Evolutionary conservation across 2,797 vertebrate species (phyloP).

Genomic region (Myotis planiceps): DNA sequence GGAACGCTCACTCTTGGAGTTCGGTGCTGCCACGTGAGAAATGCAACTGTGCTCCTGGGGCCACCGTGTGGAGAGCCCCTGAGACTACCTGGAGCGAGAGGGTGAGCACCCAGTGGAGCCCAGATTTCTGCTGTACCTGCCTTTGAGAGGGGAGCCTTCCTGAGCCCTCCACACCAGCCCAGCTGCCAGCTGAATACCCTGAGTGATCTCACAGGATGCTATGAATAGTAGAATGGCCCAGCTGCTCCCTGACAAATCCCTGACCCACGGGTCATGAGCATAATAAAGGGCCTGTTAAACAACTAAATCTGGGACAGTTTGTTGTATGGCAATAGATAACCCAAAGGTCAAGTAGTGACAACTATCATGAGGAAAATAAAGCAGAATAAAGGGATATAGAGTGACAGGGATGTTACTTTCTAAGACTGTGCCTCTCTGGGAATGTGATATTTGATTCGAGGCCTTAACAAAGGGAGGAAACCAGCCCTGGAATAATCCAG

Average conservation of each 20-base stretch:
- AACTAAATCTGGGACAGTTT: background rate
- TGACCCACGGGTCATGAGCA: background rate
- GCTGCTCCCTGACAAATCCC: background rate
- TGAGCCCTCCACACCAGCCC: background rate
- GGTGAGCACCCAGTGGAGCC: background rate
- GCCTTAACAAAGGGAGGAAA: background rate
- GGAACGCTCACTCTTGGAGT: background rate
- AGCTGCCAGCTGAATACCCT: background rate
- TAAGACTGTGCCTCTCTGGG: background rate
- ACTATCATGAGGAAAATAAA: background rate
- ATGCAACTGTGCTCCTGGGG: background rate
- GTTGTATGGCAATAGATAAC: background rate
- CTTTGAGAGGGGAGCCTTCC: background rate
- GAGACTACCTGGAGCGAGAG: background rate
- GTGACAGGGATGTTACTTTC: background rate
- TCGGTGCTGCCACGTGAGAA: background rate
- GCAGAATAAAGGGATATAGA: background rate
- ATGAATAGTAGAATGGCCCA: background rate
- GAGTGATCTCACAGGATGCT: background rate
- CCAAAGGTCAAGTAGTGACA: background rate
- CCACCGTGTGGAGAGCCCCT: background rate
- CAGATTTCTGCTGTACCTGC: background rate
- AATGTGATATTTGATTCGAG: background rate
- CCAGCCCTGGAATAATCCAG: background rate
- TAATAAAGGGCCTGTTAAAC: background rate